Conservation (phyloP, 2,888 invertebrate species). For the Cyclophora albipunctata region DNA sequence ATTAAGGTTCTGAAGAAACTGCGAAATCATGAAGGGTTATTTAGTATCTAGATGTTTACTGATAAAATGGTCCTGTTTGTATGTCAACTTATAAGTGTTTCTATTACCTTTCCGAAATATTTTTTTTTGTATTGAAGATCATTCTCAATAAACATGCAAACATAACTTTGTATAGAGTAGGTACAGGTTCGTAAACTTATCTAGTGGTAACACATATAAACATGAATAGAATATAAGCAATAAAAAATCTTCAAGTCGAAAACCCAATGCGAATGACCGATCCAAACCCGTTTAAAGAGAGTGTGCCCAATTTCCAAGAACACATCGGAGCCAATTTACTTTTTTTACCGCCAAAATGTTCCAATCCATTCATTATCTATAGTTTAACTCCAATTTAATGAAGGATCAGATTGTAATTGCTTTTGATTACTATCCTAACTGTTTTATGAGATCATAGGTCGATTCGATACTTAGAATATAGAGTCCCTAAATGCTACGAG, state of each 20-base stretch:
- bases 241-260: not conserved
- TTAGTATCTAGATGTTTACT: too few relatives aligned
- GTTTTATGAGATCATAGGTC: slow-evolving; percentile 1
- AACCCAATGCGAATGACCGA: slow-evolving; percentile 23
- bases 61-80: too few relatives aligned
- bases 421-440: slow-evolving; percentile 12
- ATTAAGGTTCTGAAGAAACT: too few relatives aligned
- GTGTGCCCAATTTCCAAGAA: slow-evolving; percentile 39
- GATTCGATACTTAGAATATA: not conserved
- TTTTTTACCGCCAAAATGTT: slow-evolving; percentile 35
- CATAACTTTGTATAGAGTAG: too few relatives aligned
- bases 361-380: slow-evolving; percentile 32
- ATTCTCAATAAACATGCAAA: too few relatives aligned
- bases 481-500: not conserved
- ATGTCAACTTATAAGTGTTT: too few relatives aligned
- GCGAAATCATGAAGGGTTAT: too few relatives aligned
- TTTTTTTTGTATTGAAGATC: too few relatives aligned
- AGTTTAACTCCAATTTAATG: slow-evolving; percentile 18
- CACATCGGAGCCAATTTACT: slow-evolving; percentile 37
- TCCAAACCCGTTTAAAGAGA: slow-evolving; percentile 35
- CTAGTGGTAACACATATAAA: too few relatives aligned
- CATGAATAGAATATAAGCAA: too few relatives aligned
- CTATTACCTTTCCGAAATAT: too few relatives aligned
- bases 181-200: too few relatives aligned
- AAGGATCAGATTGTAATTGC: not conserved